Evolutionary conservation across 1,140 invertebrate genomes (phyloP).

Genomic region (Drosophila serrata): DNA sequence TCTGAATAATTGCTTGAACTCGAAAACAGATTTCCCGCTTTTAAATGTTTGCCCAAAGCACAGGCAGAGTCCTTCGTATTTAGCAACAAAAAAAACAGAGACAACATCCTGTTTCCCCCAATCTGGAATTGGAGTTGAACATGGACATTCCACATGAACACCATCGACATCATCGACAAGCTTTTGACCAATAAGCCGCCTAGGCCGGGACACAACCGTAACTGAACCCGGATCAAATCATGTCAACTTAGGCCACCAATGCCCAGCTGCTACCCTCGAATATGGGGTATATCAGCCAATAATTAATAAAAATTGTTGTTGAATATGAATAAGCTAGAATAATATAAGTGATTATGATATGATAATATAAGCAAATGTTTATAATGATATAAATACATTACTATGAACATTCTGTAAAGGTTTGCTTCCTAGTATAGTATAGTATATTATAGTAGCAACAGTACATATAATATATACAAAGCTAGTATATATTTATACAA

Average conservation of each 20-base stretch:
- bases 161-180: constrained; percentile 34
- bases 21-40: constrained; percentile 26
- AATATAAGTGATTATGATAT: fast-evolving
- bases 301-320: background rate
- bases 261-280: constrained; percentile 9
- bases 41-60: constrained; percentile 11
- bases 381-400: no score
- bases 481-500: background rate
- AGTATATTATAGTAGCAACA: no score
- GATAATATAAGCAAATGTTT: background rate
- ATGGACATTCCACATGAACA: constrained; percentile 34
- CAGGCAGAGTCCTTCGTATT: no score
- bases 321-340: background rate
- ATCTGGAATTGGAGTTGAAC: constrained; percentile 4
- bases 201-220: constrained; percentile 18
- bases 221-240: constrained; percentile 40
- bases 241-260: constrained; percentile 36
- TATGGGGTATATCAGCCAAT: background rate
- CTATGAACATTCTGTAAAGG: no score
- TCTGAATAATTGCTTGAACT: constrained; percentile 7
- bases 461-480: no score
- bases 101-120: background rate
- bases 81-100: background rate
- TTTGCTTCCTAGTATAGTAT: no score
- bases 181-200: constrained; percentile 54